Conservation (phyloP, 2,113 vertebrate species). For the Promerops cafer region DNA sequence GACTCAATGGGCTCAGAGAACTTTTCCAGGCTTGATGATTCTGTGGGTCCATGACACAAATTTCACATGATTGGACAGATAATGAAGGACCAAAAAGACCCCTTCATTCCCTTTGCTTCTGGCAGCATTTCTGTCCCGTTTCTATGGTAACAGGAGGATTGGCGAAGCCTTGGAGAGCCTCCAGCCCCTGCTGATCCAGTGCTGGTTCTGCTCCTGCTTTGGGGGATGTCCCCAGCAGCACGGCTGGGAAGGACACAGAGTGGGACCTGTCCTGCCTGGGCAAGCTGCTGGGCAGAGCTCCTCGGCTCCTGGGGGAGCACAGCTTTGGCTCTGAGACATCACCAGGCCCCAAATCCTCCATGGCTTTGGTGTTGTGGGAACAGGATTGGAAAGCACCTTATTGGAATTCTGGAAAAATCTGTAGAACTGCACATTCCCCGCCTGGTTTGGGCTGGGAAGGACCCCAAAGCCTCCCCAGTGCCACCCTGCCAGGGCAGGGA, state of each 20-base stretch:
- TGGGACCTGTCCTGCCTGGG: neutral
- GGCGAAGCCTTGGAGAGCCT: neutral
- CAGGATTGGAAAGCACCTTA: fast-evolving
- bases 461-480: fast-evolving
- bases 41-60: neutral
- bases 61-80: too few relatives aligned
- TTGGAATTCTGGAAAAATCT: neutral
- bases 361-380: neutral
- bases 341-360: fast-evolving
- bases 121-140: neutral
- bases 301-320: neutral
- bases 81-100: neutral
- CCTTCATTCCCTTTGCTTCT: neutral
- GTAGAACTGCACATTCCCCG: neutral
- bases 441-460: fast-evolving
- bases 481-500: neutral
- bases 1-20: neutral
- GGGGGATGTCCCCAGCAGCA: neutral
- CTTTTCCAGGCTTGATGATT: neutral
- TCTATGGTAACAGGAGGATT: neutral
- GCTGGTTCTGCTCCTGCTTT: neutral
- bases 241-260: neutral
- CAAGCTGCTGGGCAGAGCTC: too few relatives aligned
- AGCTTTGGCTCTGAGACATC: neutral
- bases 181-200: neutral